Evolutionary conservation across 2,797 vertebrate genomes (phyloP).

Genomic region (Malurus splendens): DNA sequence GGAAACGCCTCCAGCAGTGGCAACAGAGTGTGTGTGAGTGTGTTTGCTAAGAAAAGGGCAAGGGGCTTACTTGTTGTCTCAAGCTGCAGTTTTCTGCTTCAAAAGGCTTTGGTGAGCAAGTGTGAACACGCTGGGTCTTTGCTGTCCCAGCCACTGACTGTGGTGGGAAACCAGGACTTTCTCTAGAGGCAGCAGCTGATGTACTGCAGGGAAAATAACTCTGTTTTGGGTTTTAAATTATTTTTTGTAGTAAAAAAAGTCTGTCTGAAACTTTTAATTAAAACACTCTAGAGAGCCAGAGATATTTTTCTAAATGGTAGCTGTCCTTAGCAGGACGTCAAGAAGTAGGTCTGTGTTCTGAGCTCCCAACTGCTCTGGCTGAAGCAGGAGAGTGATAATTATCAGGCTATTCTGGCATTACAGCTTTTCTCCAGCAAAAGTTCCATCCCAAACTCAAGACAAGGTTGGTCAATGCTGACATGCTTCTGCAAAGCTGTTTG

Average conservation of each 20-base stretch:
- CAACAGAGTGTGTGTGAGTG: neutral
- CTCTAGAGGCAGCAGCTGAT: neutral
- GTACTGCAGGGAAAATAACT: neutral
- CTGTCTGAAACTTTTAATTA: neutral
- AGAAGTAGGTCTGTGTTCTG: neutral
- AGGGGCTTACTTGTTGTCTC: neutral
- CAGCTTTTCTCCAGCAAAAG: neutral
- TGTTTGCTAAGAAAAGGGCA: neutral
- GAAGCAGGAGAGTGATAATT: neutral
- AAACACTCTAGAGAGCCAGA: neutral
- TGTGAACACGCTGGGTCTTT: neutral
- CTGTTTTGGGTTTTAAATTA: neutral
- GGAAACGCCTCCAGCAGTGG: conserved; percentile 46
- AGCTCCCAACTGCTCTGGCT: neutral
- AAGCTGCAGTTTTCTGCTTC: conserved; percentile 5
- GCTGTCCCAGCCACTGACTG: neutral
- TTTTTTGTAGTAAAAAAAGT: neutral
- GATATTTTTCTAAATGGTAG: neutral
- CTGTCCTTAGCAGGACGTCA: neutral
- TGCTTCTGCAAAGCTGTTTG: neutral
- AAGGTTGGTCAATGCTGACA: neutral
- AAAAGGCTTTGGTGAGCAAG: neutral
- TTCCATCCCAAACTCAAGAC: neutral
- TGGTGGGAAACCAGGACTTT: neutral
- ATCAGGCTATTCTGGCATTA: neutral